Conservation (phyloP, 2,797 vertebrate species). For the Anguilla marmorata region DNA sequence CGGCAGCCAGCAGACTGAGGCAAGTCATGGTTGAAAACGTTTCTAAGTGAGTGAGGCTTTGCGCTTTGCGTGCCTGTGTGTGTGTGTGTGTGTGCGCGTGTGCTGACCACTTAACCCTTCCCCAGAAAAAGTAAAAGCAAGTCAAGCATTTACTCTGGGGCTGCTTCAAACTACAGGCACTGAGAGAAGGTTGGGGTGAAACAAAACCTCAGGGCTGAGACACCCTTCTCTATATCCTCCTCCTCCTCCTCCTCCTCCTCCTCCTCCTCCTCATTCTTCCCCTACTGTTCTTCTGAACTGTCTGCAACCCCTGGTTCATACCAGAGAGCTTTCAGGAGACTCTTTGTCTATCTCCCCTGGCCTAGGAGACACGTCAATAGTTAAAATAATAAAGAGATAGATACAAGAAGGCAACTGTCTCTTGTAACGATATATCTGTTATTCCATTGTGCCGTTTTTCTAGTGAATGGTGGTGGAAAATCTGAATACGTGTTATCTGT, state of each 20-base stretch:
- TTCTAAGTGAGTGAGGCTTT: not conserved
- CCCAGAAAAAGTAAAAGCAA: not conserved
- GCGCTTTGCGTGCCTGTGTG: too few relatives aligned
- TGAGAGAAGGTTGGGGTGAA: not conserved
- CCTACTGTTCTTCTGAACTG: slow-evolving; percentile 44
- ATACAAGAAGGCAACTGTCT: not conserved
- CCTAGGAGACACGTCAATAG: slow-evolving; percentile 26
- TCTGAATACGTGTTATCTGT: not conserved
- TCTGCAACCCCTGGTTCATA: slow-evolving; percentile 44
- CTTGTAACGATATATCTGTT: not conserved
- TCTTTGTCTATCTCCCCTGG: slow-evolving; percentile 17
- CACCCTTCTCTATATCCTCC: slow-evolving; percentile 31
- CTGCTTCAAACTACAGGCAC: not conserved
- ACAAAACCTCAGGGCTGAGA: slow-evolving; percentile 12
- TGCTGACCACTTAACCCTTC: slow-evolving; percentile 12
- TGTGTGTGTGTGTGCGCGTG: not conserved
- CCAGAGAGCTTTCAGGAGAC: slow-evolving; percentile 29
- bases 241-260: not conserved
- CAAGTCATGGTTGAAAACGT: not conserved
- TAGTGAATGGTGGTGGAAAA: not conserved
- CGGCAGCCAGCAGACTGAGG: not conserved
- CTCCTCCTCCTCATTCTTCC: not conserved
- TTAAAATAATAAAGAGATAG: not conserved
- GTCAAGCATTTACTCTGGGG: slow-evolving; percentile 17
- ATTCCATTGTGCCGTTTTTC: not conserved